These are phyloP conservation scores for Pelobates cultripes DNA, from an alignment of 2,797 vertebrate species.

Conservation along the genomic window DNA sequence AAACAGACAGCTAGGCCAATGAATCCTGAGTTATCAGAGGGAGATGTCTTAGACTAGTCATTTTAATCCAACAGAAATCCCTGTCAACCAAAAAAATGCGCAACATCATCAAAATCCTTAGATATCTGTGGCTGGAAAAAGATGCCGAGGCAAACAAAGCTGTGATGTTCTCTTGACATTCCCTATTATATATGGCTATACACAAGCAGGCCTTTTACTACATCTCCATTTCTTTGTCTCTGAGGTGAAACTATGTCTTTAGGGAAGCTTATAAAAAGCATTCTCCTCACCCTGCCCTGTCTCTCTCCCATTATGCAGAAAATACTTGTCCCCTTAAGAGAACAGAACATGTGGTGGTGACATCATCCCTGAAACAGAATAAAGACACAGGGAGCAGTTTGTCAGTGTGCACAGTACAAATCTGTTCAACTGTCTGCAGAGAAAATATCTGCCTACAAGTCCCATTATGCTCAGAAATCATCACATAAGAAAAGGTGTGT, in stretches of 20 bases:
- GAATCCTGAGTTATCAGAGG: background rate
- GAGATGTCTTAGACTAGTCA: background rate
- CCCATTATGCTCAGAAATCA: too few species aligned
- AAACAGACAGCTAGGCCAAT: background rate
- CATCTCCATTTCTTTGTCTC: background rate
- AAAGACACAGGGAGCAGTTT: conserved; percentile 43
- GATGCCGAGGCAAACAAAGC: background rate
- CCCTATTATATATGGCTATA: background rate
- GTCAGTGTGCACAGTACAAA: conserved; percentile 29
- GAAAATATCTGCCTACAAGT: too few species aligned
- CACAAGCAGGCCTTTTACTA: background rate
- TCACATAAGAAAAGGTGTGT: too few species aligned
- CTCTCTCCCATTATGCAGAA: conserved; percentile 50
- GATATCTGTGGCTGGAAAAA: background rate
- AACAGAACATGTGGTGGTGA: conserved; percentile 54
- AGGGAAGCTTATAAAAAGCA: background rate
- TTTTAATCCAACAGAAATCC: background rate
- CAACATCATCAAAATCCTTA: background rate
- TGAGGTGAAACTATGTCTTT: background rate
- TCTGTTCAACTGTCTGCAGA: background rate
- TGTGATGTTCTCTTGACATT: background rate
- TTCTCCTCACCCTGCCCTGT: conserved; percentile 44
- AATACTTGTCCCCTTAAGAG: conserved; percentile 43
- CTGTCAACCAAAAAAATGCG: background rate
- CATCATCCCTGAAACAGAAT: conserved; percentile 48